phyloP scores from a whole-genome alignment of 2,113 vertebrate species.

The Pteronura brasiliensis region DNA sequence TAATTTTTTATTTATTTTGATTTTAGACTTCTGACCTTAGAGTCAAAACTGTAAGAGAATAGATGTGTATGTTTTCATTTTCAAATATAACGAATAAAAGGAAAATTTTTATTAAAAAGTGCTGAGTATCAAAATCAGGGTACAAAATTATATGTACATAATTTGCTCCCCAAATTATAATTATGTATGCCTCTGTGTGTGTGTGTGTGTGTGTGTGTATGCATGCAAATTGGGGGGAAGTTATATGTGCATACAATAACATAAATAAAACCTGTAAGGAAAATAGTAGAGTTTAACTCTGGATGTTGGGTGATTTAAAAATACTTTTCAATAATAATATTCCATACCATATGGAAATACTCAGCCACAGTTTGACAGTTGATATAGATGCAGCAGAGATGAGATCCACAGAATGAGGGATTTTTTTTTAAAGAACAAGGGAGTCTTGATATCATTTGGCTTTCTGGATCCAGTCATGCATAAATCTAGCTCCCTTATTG shows the following conservation, averaged over 20 bases:
- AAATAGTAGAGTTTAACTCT: not conserved
- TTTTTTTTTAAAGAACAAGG: not conserved
- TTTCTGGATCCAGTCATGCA: not conserved
- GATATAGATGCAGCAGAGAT: not conserved
- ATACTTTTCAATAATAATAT: not conserved
- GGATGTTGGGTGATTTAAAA: not conserved
- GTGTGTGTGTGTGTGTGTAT: not conserved
- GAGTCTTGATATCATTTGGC: not conserved
- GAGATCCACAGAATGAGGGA: not conserved
- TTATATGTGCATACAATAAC: not conserved
- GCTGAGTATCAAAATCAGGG: not conserved
- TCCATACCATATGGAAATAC: not conserved
- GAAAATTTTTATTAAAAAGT: not conserved
- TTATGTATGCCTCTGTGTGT: not conserved
- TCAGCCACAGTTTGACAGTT: not conserved
- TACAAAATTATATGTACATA: not conserved
- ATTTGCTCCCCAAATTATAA: not conserved
- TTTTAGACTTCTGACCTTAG: not conserved
- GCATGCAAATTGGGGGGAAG: not conserved
- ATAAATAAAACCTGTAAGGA: not conserved
- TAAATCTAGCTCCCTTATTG: not conserved
- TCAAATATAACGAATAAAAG: not conserved
- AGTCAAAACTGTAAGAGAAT: not conserved
- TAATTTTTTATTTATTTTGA: not conserved
- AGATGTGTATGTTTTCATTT: not conserved